Conservation (phyloP, 2,797 vertebrate species). For the Benthosema pterotum region DNA sequence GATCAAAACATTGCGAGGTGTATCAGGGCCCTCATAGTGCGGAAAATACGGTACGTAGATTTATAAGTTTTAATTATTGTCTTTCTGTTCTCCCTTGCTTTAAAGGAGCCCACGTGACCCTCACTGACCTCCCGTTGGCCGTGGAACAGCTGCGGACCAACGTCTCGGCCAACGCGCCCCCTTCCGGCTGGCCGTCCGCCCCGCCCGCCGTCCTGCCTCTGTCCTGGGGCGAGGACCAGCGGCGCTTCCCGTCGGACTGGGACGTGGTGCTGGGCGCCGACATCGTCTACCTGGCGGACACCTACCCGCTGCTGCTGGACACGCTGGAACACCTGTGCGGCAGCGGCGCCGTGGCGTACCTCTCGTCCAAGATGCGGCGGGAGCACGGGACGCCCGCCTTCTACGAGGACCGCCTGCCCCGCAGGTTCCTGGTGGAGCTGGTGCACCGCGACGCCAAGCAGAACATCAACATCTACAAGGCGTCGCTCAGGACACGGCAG, state of each 20-base stretch:
- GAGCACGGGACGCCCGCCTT: slow-evolving; percentile 81
- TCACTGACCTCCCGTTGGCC: slow-evolving; percentile 86
- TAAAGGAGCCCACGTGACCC: slow-evolving; percentile 85
- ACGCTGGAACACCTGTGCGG: slow-evolving; percentile 82
- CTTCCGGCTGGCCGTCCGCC: slow-evolving; percentile 56
- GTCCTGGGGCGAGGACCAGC: slow-evolving; percentile 85
- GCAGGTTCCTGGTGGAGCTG: slow-evolving; percentile 78
- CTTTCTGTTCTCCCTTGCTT: slow-evolving; percentile 14
- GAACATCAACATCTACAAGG: slow-evolving; percentile 85
- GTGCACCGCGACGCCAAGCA: slow-evolving; percentile 69
- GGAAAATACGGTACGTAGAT: too few species aligned
- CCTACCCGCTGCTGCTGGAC: slow-evolving; percentile 80
- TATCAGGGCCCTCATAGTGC: too few species aligned
- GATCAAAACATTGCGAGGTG: too few species aligned
- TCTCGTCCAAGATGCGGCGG: slow-evolving; percentile 85
- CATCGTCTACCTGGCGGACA: slow-evolving; percentile 84
- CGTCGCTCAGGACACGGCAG: slow-evolving; percentile 35
- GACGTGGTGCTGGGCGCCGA: slow-evolving; percentile 87
- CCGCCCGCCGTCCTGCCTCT: slow-evolving; percentile 76
- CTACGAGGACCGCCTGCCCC: slow-evolving; percentile 76
- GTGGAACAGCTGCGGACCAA: slow-evolving; percentile 84
- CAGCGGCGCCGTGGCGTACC: slow-evolving; percentile 69
- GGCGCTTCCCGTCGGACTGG: slow-evolving; percentile 80
- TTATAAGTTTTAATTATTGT: too few species aligned
- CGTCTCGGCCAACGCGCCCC: slow-evolving; percentile 75